phyloP scores from a whole-genome alignment of 2,113 vertebrate genomes.

The Salminus brasiliensis region DNA sequence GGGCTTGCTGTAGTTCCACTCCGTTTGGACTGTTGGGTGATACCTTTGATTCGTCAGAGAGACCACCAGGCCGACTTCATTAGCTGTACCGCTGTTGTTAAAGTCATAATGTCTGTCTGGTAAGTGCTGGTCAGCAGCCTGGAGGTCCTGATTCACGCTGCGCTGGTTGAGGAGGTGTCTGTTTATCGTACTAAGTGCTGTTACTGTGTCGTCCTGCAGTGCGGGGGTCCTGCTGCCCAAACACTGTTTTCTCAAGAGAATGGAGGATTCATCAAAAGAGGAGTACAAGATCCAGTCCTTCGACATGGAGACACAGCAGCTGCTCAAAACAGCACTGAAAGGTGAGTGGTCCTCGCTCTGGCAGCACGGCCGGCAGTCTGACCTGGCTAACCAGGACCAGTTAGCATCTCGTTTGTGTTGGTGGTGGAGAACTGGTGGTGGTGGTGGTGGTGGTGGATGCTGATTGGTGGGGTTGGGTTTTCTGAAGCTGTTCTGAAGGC shows the following conservation, averaged over 20 bases:
- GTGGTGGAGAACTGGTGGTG: no score
- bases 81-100: neutral
- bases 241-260: constrained; percentile 54
- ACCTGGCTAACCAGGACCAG: no score
- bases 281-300: constrained; percentile 95
- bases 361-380: neutral
- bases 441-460: neutral
- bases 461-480: neutral
- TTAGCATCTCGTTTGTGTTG: no score
- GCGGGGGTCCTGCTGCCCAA: neutral
- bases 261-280: constrained; percentile 85
- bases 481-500: neutral
- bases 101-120: neutral
- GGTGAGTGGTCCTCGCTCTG: constrained; percentile 67
- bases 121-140: neutral
- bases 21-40: neutral
- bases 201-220: neutral
- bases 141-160: no score
- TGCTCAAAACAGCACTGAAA: constrained; percentile 96
- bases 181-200: neutral
- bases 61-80: neutral
- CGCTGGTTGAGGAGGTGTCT: neutral
- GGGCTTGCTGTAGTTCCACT: neutral
- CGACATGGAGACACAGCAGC: constrained; percentile 86
- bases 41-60: neutral